Base-by-base conservation (phyloP, 2,113 vertebrate genomes). In the Istiophorus platypterus region DNA sequence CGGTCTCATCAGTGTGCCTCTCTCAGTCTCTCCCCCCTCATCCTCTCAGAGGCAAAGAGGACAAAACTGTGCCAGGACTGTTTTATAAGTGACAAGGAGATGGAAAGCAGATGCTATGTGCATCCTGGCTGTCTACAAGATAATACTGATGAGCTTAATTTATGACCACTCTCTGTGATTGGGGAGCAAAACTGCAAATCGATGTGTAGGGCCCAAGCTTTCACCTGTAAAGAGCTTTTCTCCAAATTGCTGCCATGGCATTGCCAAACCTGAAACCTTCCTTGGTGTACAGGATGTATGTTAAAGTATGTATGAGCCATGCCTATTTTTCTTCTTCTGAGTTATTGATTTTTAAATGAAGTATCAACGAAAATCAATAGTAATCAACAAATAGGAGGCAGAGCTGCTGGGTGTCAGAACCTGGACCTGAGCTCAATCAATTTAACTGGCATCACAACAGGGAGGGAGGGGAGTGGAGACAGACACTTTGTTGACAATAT, bases 331-430 rank as follows among this genome's bases (percentile, higher is more conserved):
- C 96, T 96, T 96, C 91, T 94, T 88, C 92, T 75, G 29, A 59
- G 87, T 90, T 96, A 99, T 99, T 97, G 97, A 99, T 99, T 98
- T 99, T 99, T 97, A 97, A 97, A 99, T 97, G 94, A 97, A 95
- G 93, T 96, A 97, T 97, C 96, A 97, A 96, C 96, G 96, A 97
- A 98, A 99, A 98, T 99, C 98, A 97, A 99, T 99, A 98, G 96
- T 95, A 98, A 98, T 98, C 97, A 98, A 98, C 97, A 98, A 98
- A 99, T 98, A 97, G 97, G 93, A 96, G 94, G 95, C 93, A 92
- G 90, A 81, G 86, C 89, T 88, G 91, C 91, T 86, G 91, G 78
- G 95, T 96, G 96, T 97, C 95, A 96, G 94, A 96, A 95, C 93
- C 92, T 89, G 81, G 91, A 94, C 92, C 94, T 89, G 86, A 92